Evolutionary conservation across 1,140 invertebrate species (phyloP).

Genomic region (Dendroctonus valens): DNA sequence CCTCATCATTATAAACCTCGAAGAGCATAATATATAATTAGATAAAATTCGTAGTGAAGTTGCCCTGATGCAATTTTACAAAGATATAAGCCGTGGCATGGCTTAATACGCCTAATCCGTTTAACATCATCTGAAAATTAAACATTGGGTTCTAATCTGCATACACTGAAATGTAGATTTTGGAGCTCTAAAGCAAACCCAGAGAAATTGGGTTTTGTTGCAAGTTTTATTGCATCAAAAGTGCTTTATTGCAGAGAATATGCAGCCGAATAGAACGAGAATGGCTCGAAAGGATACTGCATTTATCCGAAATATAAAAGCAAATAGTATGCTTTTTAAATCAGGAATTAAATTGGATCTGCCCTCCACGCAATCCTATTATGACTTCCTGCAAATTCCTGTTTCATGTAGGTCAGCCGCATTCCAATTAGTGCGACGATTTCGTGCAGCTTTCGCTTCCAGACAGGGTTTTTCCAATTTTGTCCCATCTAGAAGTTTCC

Average conservation of each 20-base stretch:
- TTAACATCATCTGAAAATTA: slow-evolving; percentile 9
- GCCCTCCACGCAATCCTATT: not conserved
- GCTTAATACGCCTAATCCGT: slow-evolving; percentile 1
- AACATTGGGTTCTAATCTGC: slow-evolving; percentile 8
- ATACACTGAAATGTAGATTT: slow-evolving; percentile 15
- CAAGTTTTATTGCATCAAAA: not conserved
- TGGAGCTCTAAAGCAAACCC: not conserved
- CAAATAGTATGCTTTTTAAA: too few relatives aligned
- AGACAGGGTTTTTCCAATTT: slow-evolving; percentile 6
- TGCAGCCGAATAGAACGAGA: not conserved
- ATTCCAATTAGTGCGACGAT: not conserved
- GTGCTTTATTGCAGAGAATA: not conserved
- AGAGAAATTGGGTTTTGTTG: slow-evolving; percentile 1
- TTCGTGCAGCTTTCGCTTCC: too few relatives aligned
- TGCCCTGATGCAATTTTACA: not conserved
- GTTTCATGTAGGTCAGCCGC: slow-evolving; percentile 4
- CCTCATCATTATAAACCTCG: too few relatives aligned
- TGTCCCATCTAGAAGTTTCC: slow-evolving; percentile 5
- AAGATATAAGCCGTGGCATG: slow-evolving; percentile 3
- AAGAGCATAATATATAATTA: too few relatives aligned
- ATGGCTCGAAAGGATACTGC: too few relatives aligned
- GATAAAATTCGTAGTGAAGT: too few relatives aligned
- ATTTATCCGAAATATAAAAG: too few relatives aligned
- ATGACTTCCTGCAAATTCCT: not conserved
- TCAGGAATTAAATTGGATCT: not conserved